Evolutionary conservation across 2,113 vertebrate genomes (phyloP).

Genomic region (Rhegmatorhina hoffmannsi): DNA sequence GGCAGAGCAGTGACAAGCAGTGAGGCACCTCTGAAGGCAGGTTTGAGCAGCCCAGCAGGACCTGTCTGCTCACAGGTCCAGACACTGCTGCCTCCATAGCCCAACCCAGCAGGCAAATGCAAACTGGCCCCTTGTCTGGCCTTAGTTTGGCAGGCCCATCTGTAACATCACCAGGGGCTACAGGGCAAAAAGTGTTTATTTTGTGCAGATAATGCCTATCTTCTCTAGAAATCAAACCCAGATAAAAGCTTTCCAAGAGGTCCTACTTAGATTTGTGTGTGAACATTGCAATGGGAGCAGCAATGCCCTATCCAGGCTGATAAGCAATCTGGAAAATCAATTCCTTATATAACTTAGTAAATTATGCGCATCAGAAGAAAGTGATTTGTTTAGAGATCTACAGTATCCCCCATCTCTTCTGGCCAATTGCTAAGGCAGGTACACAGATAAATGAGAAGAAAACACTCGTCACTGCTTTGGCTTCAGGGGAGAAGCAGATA

Average conservation of each 20-base stretch:
- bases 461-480: neutral
- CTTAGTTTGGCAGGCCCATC: neutral
- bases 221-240: neutral
- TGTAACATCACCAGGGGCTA: neutral
- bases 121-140: neutral
- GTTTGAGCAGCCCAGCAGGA: neutral
- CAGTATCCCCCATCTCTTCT: neutral
- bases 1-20: neutral
- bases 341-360: neutral
- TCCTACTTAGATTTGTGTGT: neutral
- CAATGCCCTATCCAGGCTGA: neutral
- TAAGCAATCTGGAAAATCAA: neutral
- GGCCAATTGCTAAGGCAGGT: neutral
- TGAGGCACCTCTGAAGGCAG: accelerated
- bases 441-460: constrained; percentile 53
- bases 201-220: neutral
- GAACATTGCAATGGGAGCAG: neutral
- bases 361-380: neutral
- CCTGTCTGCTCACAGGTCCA: neutral
- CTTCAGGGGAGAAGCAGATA: constrained; percentile 28
- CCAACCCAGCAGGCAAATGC: neutral
- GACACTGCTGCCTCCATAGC: neutral
- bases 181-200: neutral
- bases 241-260: neutral
- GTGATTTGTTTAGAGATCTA: constrained; percentile 28